Conservation (phyloP, 92 coral and sea anemone genomes). For the Porites cylindrica region DNA sequence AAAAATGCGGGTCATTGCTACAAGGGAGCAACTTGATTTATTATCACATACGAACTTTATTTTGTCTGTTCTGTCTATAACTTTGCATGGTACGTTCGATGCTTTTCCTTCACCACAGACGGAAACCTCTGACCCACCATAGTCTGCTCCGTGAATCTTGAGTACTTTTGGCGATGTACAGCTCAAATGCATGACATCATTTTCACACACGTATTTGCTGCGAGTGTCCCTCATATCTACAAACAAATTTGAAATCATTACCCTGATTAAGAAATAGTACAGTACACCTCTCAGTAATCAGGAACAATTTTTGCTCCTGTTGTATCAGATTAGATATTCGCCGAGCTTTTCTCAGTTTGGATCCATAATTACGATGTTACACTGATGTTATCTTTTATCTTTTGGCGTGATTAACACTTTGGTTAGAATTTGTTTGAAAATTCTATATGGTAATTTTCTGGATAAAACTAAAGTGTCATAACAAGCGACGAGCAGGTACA, state of each 20-base stretch:
- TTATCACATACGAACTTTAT: conserved; percentile 24
- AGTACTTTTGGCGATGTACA: conserved; percentile 21
- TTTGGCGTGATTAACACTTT: neutral
- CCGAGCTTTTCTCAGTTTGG: neutral
- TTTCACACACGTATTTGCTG: conserved; percentile 17
- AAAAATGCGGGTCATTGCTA: conserved; percentile 9
- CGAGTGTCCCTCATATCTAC: conserved; percentile 14
- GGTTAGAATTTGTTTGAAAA: neutral
- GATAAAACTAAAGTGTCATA: neutral
- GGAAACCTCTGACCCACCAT: conserved; percentile 2
- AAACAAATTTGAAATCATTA: neutral
- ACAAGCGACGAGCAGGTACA: neutral
- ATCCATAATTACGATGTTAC: neutral
- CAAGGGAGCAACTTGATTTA: conserved; percentile 1
- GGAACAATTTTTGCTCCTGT: no score
- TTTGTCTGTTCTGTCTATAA: conserved; percentile 12
- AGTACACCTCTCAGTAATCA: no score
- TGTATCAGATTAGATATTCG: no score
- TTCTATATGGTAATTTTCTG: neutral
- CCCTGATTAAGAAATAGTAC: neutral
- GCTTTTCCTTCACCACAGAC: conserved; percentile 1
- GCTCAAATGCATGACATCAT: conserved; percentile 1
- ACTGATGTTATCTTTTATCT: neutral
- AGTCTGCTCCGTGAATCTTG: conserved; percentile 32
- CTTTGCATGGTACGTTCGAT: neutral